phyloP scores from a whole-genome alignment of 2,113 vertebrate species.

The Oncorhynchus kisutch region DNA sequence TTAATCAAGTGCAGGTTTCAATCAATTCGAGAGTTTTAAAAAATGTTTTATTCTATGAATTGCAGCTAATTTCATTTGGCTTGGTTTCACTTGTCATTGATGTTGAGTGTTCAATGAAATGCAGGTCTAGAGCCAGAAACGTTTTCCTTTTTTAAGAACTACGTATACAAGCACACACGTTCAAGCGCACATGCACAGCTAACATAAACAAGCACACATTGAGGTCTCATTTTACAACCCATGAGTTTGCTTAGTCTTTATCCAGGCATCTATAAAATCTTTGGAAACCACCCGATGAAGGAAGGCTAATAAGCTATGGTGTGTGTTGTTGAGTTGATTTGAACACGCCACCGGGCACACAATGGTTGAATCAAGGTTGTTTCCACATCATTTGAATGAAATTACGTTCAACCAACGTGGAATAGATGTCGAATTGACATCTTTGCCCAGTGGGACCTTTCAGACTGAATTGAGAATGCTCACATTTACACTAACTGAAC shows the following conservation, averaged over 20 bases:
- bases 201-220: not conserved
- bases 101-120: not conserved
- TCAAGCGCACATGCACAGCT: not conserved
- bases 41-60: constrained; percentile 31
- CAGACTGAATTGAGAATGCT: not conserved
- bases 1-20: constrained; percentile 50
- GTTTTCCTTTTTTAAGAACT: not conserved
- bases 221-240: not conserved
- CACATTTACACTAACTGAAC: constrained; percentile 10
- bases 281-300: not conserved
- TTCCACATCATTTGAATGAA: no score
- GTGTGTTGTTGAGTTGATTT: not conserved
- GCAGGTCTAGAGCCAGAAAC: not conserved
- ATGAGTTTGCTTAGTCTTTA: no score
- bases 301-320: not conserved
- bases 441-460: not conserved
- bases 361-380: no score
- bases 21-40: constrained; percentile 33
- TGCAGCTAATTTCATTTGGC: not conserved
- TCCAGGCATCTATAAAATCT: not conserved
- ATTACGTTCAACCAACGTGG: no score
- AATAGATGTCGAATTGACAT: no score
- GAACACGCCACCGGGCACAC: not conserved
- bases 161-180: not conserved
- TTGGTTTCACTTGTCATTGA: not conserved